Evolutionary conservation across 2,113 vertebrate genomes (phyloP).

Genomic region (Pituophis catenifer): DNA sequence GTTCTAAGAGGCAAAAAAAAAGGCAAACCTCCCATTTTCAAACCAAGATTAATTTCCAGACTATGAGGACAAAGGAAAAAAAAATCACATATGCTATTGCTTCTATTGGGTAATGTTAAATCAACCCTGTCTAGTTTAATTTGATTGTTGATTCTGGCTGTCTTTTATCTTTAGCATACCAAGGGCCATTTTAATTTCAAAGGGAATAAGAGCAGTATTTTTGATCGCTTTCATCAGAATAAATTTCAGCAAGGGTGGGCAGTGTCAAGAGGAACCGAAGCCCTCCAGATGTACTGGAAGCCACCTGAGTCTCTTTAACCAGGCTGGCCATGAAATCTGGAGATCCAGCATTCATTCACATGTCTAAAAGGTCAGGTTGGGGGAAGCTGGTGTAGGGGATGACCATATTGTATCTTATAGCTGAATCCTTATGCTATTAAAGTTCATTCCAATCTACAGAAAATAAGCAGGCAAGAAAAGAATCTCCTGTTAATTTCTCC

Average conservation of each 20-base stretch:
- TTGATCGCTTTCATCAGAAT: constrained; percentile 21
- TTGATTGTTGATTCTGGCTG: constrained; percentile 15
- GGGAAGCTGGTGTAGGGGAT: neutral
- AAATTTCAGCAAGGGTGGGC: neutral
- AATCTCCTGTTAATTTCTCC: neutral
- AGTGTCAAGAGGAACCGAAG: neutral
- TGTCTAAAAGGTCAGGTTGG: neutral
- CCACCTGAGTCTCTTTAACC: too few species aligned
- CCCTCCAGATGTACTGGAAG: too few species aligned
- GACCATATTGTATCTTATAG: neutral
- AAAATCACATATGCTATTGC: neutral
- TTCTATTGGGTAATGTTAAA: constrained; percentile 33
- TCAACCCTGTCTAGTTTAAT: constrained; percentile 36
- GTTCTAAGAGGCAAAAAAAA: neutral
- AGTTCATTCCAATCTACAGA: neutral
- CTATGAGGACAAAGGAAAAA: neutral
- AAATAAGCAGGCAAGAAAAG: neutral
- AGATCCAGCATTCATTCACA: too few species aligned
- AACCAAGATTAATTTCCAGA: rapidly evolving
- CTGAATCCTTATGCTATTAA: neutral
- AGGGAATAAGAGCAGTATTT: neutral
- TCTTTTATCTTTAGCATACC: constrained; percentile 7
- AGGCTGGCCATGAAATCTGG: too few species aligned
- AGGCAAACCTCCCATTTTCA: neutral
- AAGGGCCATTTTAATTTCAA: constrained; percentile 16